Evolutionary conservation across 2,797 vertebrate species (phyloP).

Genomic region (Acipenser transmontanus): DNA sequence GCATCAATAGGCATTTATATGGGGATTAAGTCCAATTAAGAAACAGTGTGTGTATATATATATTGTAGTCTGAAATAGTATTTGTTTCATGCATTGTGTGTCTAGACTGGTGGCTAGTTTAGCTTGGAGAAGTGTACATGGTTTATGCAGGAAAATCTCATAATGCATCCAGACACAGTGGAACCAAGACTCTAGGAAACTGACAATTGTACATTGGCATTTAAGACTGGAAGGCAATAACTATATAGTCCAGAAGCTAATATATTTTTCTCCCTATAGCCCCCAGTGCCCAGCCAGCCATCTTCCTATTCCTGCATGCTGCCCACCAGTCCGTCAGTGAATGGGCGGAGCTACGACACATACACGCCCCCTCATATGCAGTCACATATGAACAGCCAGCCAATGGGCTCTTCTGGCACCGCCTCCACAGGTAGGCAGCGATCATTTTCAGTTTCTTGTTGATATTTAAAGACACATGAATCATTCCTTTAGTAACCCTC

Average conservation of each 20-base stretch:
- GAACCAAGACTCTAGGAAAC: background rate
- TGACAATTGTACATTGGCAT: conserved; percentile 14
- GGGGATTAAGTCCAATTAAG: no score
- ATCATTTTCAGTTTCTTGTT: conserved; percentile 49
- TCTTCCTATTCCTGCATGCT: conserved; percentile 98
- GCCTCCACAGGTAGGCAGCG: conserved; percentile 94
- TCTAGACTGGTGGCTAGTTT: no score
- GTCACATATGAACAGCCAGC: conserved; percentile 98
- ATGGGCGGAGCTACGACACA: conserved; percentile 92
- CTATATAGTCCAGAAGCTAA: conserved; percentile 40
- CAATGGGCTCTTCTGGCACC: conserved; percentile 93
- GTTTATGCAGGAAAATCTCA: no score
- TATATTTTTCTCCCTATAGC: conserved; percentile 72
- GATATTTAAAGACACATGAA: conserved; percentile 14
- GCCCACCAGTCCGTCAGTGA: conserved; percentile 94
- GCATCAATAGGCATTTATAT: background rate
- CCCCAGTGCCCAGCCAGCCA: conserved; percentile 87
- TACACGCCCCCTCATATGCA: conserved; percentile 98
- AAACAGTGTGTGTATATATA: no score
- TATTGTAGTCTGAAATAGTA: no score
- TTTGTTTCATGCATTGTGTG: no score
- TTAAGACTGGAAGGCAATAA: conserved; percentile 8
- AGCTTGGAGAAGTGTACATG: no score
- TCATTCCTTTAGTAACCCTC: no score
- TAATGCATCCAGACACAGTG: no score